Base-by-base conservation (phyloP, 2,797 vertebrate species). In the Pterois miles region DNA sequence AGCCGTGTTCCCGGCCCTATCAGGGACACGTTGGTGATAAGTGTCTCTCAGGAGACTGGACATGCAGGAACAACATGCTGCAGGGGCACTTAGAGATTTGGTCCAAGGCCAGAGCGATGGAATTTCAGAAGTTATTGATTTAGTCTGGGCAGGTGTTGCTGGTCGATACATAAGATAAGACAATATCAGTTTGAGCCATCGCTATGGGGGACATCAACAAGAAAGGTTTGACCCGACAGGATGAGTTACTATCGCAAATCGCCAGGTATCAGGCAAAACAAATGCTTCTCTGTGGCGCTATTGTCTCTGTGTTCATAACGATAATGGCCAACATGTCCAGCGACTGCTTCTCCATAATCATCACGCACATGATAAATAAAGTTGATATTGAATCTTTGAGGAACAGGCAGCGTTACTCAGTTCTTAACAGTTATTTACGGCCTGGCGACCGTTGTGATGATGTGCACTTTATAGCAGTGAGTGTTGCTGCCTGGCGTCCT, bases 401-500 rank as follows among this genome's bases (percentile, higher is more conserved):
- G 50, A 53, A 5, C 4, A 53, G 65, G 10, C 48, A 31, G 38
- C n/a, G 64, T 87, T 80, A 76, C 74, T 82, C 77, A 67, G 76
- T 67, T 63, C n/a, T 59, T 87, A 85, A 88, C 60, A 76, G 83
- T 80, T 91, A 87, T 92, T 92, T 92, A 91, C 89, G 76, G 77
- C 46, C 54, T 34, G 65, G 46, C 43, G 84, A 74, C 78, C 66
- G 46, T 50, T 81, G 85, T 65, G 71, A 84, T 91, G 80, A 92
- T 88, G 82, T 80, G 83, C 81, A 78, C 71, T 86, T 87, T 82
- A 71, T 62, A 84, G 71, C 86, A 16, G 73, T 6, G 22, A 64
- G 71, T 87, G 81, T 71, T 81, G 63, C 73, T 74, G 83, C 74
- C 69, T 73, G 60, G 29, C 65, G 29, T 80, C 83, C 66, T 65